Evolutionary conservation across 1,140 invertebrate genomes (phyloP).

Genomic region (Heliothis virescens): DNA sequence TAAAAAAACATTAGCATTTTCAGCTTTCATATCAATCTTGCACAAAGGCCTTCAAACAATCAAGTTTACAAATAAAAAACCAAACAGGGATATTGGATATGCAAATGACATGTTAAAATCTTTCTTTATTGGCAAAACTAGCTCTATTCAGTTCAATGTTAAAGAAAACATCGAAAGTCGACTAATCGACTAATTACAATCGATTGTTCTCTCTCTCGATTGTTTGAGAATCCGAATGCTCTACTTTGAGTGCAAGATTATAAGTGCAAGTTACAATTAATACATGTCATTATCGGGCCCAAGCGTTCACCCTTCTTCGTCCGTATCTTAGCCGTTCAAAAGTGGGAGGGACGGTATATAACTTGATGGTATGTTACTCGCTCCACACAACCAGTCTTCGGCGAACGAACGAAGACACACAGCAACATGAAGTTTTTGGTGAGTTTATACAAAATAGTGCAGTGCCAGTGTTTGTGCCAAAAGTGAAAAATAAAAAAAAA

Average conservation of each 20-base stretch:
- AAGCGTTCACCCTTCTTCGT: constrained; percentile 75
- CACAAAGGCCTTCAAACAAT: background rate
- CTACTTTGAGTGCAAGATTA: constrained; percentile 40
- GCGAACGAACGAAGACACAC: constrained; percentile 74
- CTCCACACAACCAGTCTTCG: constrained; percentile 82
- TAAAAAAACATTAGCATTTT: background rate
- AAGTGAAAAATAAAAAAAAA: constrained; percentile 54
- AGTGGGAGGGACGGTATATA: constrained; percentile 83
- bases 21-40: background rate
- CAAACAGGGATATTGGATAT: background rate
- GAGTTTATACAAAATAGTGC: constrained; percentile 67
- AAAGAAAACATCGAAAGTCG: constrained; percentile 1
- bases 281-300: constrained; percentile 61
- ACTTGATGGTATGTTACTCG: constrained; percentile 58
- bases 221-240: background rate
- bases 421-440: constrained; percentile 83
- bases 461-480: constrained; percentile 68
- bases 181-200: constrained; percentile 28
- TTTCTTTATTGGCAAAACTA: constrained; percentile 10
- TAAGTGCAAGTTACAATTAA: constrained; percentile 50
- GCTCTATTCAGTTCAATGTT: constrained; percentile 8
- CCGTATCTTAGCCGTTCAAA: constrained; percentile 51
- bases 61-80: background rate
- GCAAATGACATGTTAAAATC: constrained; percentile 5
- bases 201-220: constrained; percentile 4